Percentiles rank a stretch among this genome's conserved stretches.
Evolutionary conservation across 2,113 vertebrate species (phyloP).

Genomic region (Eulemur macaco): DNA sequence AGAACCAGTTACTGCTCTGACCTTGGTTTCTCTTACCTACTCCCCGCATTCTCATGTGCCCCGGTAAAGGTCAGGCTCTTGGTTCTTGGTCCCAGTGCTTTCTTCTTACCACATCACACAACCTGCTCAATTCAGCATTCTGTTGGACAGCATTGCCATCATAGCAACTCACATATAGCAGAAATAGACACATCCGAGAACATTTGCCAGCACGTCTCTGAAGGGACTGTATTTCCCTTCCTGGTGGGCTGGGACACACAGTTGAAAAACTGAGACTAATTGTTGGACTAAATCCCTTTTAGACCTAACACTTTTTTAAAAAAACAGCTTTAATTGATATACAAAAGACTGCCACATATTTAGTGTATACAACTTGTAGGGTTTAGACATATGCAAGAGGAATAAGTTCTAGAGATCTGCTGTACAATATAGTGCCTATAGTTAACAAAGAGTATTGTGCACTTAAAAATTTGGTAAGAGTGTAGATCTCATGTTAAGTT

Average conservation of each 20-base stretch:
- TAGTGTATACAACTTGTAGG: background rate
- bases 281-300: background rate
- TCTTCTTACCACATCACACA: background rate
- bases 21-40: background rate
- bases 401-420: background rate
- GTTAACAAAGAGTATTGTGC: background rate
- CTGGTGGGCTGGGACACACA: background rate
- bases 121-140: background rate
- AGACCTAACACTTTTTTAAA: background rate
- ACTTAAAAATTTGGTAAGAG: background rate
- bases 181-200: background rate
- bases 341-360: background rate
- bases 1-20: background rate
- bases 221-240: background rate
- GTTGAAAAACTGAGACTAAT: background rate
- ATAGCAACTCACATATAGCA: background rate
- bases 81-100: background rate
- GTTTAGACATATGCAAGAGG: background rate
- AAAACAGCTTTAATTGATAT: background rate
- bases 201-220: background rate
- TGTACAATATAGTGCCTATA: background rate
- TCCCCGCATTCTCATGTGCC: background rate
- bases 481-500: background rate
- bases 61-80: background rate
- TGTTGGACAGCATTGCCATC: background rate